phyloP scores from a whole-genome alignment of 2,797 vertebrate genomes.

The Manis javanica region DNA sequence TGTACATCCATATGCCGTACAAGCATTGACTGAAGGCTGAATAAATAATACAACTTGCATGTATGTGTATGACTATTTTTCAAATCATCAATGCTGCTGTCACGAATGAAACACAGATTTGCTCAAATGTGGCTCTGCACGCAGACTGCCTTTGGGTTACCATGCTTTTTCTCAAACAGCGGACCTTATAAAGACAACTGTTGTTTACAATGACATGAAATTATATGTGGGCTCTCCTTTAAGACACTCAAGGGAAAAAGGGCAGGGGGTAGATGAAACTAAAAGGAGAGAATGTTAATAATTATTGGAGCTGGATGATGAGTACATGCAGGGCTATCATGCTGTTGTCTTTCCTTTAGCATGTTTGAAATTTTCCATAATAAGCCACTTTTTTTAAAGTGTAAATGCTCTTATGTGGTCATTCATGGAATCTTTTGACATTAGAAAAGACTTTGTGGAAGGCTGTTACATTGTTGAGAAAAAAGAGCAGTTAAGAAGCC shows the following conservation, averaged over 20 bases:
- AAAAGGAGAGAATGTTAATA: conserved; percentile 64
- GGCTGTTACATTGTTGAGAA: conserved; percentile 31
- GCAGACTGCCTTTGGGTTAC: not conserved
- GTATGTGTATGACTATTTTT: conserved; percentile 77
- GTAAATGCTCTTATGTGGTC: conserved; percentile 67
- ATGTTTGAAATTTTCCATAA: conserved; percentile 72
- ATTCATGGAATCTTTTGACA: conserved; percentile 66
- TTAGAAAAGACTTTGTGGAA: conserved; percentile 50
- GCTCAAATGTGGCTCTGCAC: not conserved
- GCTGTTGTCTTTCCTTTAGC: conserved; percentile 54
- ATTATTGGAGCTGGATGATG: conserved; percentile 42
- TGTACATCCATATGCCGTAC: conserved; percentile 75
- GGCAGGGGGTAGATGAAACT: not conserved
- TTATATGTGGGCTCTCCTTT: conserved; percentile 39
- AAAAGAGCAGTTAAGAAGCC: conserved; percentile 28
- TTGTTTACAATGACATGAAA: conserved; percentile 57
- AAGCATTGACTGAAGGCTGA: conserved; percentile 53
- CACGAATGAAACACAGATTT: conserved; percentile 71
- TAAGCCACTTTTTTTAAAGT: conserved; percentile 59
- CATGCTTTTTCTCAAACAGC: not conserved
- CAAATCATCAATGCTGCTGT: conserved; percentile 75
- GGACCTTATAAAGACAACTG: conserved; percentile 33
- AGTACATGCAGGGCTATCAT: not conserved
- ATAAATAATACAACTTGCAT: conserved; percentile 75
- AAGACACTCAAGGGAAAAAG: not conserved